Conservation (phyloP, 2,797 vertebrate genomes). For the Xiphophorus birchmanni region DNA sequence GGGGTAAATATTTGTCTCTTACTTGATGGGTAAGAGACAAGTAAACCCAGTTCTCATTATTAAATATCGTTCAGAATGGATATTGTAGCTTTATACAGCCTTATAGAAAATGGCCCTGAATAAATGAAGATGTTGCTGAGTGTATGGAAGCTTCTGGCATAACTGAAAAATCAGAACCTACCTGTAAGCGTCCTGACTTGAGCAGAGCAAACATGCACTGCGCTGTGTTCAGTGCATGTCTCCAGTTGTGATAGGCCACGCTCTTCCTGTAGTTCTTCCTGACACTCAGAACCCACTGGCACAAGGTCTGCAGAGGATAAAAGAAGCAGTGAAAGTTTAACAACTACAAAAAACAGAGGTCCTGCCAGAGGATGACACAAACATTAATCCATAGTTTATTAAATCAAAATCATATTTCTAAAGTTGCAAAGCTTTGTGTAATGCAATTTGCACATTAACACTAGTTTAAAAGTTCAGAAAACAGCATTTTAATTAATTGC, state of each 20-base stretch:
- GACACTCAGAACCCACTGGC: constrained; percentile 95
- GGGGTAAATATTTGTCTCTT: too few relatives aligned
- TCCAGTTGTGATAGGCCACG: constrained; percentile 97
- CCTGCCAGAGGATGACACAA: background rate
- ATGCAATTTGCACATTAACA: background rate
- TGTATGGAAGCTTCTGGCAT: background rate
- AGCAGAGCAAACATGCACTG: constrained; percentile 98
- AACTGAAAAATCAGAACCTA: constrained; percentile 53
- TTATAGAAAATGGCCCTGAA: background rate
- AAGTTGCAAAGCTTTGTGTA: background rate
- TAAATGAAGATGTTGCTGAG: background rate
- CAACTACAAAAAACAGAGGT: background rate
- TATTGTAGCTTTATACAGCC: background rate
- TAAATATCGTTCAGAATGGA: background rate
- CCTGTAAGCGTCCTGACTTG: constrained; percentile 93
- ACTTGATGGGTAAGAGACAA: background rate
- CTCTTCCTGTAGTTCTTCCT: constrained; percentile 98
- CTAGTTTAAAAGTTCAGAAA: too few relatives aligned
- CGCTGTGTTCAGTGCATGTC: constrained; percentile 95
- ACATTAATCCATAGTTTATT: background rate
- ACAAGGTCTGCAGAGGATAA: constrained; percentile 84
- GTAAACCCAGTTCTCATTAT: background rate
- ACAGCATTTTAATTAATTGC: too few relatives aligned
- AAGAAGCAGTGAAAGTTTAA: background rate
- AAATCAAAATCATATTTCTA: background rate